These are phyloP conservation scores for Diachasma alloeum DNA, from an alignment of 1,140 invertebrate genomes.

Conservation along the genomic window DNA sequence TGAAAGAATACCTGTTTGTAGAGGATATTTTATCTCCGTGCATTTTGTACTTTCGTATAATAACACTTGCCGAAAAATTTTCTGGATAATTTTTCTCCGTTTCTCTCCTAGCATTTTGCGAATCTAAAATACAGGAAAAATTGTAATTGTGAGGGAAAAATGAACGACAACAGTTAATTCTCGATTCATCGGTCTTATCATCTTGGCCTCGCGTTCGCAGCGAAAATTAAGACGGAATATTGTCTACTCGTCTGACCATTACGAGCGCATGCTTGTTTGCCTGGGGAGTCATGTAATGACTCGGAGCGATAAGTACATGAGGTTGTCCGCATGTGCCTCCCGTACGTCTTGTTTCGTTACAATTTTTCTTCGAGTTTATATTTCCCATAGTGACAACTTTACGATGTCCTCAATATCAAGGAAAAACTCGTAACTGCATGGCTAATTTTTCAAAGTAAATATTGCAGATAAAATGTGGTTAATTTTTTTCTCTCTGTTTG, in stretches of 20 bases:
- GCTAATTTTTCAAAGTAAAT: not conserved
- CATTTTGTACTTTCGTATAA: no score
- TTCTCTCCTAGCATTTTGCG: no score
- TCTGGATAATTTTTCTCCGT: no score
- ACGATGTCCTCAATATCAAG: slow-evolving; percentile 2
- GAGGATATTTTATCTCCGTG: no score
- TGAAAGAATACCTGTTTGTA: no score
- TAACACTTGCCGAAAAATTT: no score
- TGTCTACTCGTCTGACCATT: slow-evolving; percentile 20
- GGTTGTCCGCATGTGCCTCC: not conserved
- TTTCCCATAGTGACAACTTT: not conserved
- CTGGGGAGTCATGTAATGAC: slow-evolving; percentile 13
- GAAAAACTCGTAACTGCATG: not conserved
- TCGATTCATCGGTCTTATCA: slow-evolving; percentile 1
- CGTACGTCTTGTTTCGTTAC: not conserved
- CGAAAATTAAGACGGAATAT: slow-evolving; percentile 26
- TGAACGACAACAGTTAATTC: not conserved
- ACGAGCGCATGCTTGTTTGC: slow-evolving; percentile 13
- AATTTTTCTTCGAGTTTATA: not conserved
- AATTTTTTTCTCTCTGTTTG: not conserved
- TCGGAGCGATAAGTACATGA: slow-evolving; percentile 16
- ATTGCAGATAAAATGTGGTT: not conserved
- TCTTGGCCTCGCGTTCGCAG: slow-evolving; percentile 15
- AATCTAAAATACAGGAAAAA: no score
- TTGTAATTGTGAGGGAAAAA: not conserved